Conservation (phyloP, 2,888 invertebrate genomes). For the Mesopsocus fuscifrons region DNA sequence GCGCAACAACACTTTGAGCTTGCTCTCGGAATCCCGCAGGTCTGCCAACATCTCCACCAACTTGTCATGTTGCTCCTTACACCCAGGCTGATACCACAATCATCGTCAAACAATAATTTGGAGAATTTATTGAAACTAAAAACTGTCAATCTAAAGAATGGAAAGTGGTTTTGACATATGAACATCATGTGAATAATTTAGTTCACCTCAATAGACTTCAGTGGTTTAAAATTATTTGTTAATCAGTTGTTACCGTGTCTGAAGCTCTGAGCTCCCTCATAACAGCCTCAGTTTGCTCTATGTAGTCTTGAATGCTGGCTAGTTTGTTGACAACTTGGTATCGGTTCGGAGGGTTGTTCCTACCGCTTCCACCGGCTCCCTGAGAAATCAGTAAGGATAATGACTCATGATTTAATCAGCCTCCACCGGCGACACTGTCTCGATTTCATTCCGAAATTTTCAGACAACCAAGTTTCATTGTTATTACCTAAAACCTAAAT, state of each 20-base stretch:
- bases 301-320: constrained; percentile 52
- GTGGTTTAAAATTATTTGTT: too few species aligned
- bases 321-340: constrained; percentile 47
- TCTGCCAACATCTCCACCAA: constrained; percentile 44
- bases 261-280: constrained; percentile 49
- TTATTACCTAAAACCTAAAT: too few species aligned
- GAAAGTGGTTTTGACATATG: not conserved
- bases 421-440: too few species aligned
- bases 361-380: not conserved
- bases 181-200: too few species aligned
- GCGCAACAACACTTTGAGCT: constrained; percentile 36
- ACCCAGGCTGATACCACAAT: constrained; percentile 18
- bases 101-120: too few species aligned
- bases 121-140: too few species aligned
- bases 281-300: constrained; percentile 45
- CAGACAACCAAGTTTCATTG: too few species aligned
- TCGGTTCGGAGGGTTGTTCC: constrained; percentile 30
- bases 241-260: constrained; percentile 20
- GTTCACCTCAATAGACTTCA: too few species aligned
- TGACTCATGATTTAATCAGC: too few species aligned
- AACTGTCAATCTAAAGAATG: not conserved
- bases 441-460: too few species aligned
- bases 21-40: constrained; percentile 47
- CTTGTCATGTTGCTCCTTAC: constrained; percentile 32
- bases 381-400: not conserved